phyloP scores from a whole-genome alignment of 2,797 vertebrate genomes.

The Labroides dimidiatus region DNA sequence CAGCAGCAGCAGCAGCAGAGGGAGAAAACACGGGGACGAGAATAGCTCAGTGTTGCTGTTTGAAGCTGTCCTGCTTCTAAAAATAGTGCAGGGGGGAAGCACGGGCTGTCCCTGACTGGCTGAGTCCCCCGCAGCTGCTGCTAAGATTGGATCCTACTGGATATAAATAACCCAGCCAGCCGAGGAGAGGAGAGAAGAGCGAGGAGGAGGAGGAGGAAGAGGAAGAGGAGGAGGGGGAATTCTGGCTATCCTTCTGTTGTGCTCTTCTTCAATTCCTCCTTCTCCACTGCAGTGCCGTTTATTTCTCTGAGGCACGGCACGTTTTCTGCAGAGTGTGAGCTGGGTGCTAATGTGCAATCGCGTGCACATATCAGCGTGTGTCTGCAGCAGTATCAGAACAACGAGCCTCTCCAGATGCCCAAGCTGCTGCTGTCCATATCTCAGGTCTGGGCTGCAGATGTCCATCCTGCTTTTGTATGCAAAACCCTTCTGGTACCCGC shows the following conservation, averaged over 20 bases:
- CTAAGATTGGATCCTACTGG: conserved; percentile 83
- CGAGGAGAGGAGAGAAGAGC: conserved; percentile 28
- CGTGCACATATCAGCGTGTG: conserved; percentile 11
- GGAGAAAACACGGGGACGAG: conserved; percentile 58
- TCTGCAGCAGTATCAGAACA: conserved; percentile 2
- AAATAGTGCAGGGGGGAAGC: conserved; percentile 79
- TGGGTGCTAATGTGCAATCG: conserved; percentile 17
- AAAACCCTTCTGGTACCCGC: conserved; percentile 24
- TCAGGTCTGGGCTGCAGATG: conserved; percentile 35
- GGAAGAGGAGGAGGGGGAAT: conserved; percentile 18
- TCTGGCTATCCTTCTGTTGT: conserved; percentile 42
- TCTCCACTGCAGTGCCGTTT: conserved; percentile 65
- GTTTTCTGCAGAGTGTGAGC: conserved; percentile 46
- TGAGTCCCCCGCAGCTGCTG: conserved; percentile 69
- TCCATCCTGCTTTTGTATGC: conserved; percentile 42
- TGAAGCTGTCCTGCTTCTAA: conserved; percentile 76
- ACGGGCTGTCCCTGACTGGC: conserved; percentile 80
- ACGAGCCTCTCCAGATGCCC: conserved; percentile 11
- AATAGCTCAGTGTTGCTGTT: conserved; percentile 80
- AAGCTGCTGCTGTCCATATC: conserved; percentile 22
- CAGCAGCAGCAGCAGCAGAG: conserved; percentile 25
- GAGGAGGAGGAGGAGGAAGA: conserved; percentile 7
- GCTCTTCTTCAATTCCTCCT: conserved; percentile 29
- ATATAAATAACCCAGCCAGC: conserved; percentile 82
- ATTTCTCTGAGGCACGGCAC: conserved; percentile 37